Conservation (phyloP, 2,113 vertebrate species). For the Gobius niger region DNA sequence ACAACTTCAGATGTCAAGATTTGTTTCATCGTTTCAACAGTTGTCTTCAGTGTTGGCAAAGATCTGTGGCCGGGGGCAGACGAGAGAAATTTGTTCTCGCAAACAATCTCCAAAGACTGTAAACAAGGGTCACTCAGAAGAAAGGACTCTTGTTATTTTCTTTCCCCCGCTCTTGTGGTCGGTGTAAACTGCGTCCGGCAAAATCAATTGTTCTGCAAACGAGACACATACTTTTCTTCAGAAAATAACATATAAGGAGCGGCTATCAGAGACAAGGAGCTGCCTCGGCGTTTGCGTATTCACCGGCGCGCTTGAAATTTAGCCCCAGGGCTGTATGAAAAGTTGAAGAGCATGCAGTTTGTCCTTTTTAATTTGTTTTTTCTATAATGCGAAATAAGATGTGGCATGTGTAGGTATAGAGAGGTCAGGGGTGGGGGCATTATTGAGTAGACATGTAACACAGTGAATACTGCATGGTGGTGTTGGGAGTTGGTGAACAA, state of each 20-base stretch:
- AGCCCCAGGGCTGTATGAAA: constrained; percentile 28
- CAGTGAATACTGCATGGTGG: background rate
- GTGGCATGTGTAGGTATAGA: constrained; percentile 27
- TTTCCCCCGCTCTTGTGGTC: constrained; percentile 8
- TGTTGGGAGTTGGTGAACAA: constrained; percentile 30
- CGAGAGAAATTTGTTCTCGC: constrained; percentile 1
- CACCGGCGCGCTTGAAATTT: constrained; percentile 25
- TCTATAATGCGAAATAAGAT: constrained; percentile 18
- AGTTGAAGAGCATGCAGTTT: constrained; percentile 36
- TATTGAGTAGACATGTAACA: background rate
- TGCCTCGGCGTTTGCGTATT: constrained; percentile 34
- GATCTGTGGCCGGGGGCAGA: background rate
- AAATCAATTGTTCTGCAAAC: constrained; percentile 33
- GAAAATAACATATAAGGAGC: constrained; percentile 12
- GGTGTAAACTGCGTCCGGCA: constrained; percentile 5
- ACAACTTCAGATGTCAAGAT: constrained; percentile 38
- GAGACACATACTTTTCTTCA: constrained; percentile 29
- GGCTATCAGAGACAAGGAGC: constrained; percentile 29
- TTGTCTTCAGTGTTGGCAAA: constrained; percentile 12
- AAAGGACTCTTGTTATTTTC: constrained; percentile 14
- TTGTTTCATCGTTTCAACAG: constrained; percentile 19
- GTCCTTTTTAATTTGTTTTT: too few relatives aligned
- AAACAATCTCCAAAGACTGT: constrained; percentile 14
- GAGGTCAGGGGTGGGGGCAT: background rate
- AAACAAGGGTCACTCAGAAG: constrained; percentile 8